A percentile compares a stretch with the other conserved stretches of the same genome.
phyloP scores from a whole-genome alignment of 2,888 invertebrate genomes.

The Pseudococcus longispinus region DNA sequence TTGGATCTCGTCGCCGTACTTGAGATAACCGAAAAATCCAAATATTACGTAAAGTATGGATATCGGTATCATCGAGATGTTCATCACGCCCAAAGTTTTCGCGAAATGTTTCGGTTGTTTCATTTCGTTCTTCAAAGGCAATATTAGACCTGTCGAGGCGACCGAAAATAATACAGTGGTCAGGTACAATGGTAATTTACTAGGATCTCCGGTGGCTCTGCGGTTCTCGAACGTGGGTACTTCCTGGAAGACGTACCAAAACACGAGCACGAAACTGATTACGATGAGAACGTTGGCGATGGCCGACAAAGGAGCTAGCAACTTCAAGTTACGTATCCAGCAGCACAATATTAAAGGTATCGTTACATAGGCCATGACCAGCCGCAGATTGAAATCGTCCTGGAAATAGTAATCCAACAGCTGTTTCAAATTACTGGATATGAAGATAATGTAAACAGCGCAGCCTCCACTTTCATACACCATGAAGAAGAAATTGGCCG shows the following conservation, averaged over 20 bases:
- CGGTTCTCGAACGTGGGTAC: constrained; percentile 71
- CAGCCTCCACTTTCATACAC: constrained; percentile 95
- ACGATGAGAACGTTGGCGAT: constrained; percentile 85
- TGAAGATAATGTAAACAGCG: constrained; percentile 94
- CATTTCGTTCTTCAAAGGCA: constrained; percentile 95
- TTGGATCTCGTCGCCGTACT: constrained; percentile 74
- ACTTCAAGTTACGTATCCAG: constrained; percentile 82
- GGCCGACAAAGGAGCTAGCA: constrained; percentile 87
- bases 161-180: constrained; percentile 95
- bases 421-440: constrained; percentile 78
- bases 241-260: constrained; percentile 82
- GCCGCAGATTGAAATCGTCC: constrained; percentile 56
- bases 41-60: constrained; percentile 83
- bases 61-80: constrained; percentile 80
- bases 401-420: constrained; percentile 41
- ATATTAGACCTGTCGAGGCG: constrained; percentile 92
- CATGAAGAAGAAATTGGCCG: constrained; percentile 76
- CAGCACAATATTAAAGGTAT: constrained; percentile 74
- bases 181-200: constrained; percentile 87
- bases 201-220: constrained; percentile 70
- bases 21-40: constrained; percentile 90
- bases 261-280: constrained; percentile 81
- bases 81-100: constrained; percentile 81
- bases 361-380: constrained; percentile 60
- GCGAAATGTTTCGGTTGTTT: constrained; percentile 82